phyloP scores from a whole-genome alignment of 2,797 vertebrate species.

The Hafferia zeledoni region DNA sequence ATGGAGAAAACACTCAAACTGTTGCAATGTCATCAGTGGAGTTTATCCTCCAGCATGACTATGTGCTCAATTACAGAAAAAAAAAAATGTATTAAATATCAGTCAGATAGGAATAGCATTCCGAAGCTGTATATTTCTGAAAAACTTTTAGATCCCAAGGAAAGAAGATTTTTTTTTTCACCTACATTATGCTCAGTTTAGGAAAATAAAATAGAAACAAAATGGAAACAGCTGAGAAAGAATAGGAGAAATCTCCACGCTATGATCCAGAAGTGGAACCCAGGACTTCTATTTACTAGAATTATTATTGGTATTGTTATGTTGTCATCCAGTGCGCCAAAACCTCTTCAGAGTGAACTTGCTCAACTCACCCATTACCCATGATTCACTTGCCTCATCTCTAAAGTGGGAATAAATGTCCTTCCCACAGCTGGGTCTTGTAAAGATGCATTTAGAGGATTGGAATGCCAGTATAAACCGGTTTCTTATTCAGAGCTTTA shows the following conservation, averaged over 20 bases:
- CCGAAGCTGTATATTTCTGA: neutral
- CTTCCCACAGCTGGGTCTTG: slow-evolving; percentile 40
- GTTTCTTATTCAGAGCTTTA: slow-evolving; percentile 47
- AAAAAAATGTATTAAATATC: slow-evolving; percentile 64
- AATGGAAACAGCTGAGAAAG: neutral
- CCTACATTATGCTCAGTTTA: neutral
- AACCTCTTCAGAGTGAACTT: neutral
- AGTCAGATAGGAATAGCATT: slow-evolving; percentile 33
- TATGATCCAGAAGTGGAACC: neutral
- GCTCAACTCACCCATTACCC: neutral
- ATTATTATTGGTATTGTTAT: neutral
- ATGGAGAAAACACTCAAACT: slow-evolving; percentile 53
- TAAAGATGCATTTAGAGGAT: slow-evolving; percentile 32
- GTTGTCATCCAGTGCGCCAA: neutral
- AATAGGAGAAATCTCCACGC: neutral
- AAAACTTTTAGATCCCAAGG: neutral
- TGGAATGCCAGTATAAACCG: slow-evolving; percentile 27
- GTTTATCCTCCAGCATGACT: slow-evolving; percentile 45
- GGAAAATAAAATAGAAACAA: neutral
- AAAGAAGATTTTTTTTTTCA: neutral
- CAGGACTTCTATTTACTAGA: neutral
- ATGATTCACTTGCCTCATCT: slow-evolving; percentile 4
- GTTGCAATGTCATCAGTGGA: neutral
- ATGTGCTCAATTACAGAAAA: slow-evolving; percentile 55
- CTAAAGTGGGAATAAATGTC: slow-evolving; percentile 40